Percentiles rank a stretch among this genome's conserved stretches.
Conservation (phyloP, 2,888 invertebrate genomes). For the Cataglyphis albicans region DNA sequence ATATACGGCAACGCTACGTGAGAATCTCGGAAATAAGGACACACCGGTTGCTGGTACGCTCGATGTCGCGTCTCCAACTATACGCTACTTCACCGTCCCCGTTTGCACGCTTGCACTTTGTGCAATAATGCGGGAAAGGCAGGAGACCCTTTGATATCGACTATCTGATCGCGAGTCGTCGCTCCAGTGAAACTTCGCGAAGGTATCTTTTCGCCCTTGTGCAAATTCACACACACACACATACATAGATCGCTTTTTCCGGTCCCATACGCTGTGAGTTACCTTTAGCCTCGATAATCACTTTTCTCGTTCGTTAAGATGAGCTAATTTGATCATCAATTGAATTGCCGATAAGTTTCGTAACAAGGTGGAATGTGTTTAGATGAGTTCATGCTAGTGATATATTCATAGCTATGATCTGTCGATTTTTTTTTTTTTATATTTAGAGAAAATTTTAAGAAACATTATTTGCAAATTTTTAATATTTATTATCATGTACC, state of each 20-base stretch:
- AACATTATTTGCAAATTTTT: neutral
- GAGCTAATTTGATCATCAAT: constrained; percentile 30
- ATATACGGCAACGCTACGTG: constrained; percentile 37
- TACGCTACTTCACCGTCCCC: constrained; percentile 50
- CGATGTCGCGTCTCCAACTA: constrained; percentile 51
- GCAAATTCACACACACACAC: neutral
- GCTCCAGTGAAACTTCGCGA: constrained; percentile 41
- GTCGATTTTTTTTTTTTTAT: constrained; percentile 12
- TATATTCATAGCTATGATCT: constrained; percentile 22
- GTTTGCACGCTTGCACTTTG: constrained; percentile 54
- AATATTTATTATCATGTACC: neutral
- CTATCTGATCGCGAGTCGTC: constrained; percentile 53
- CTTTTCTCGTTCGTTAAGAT: constrained; percentile 12
- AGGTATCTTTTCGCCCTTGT: constrained; percentile 27
- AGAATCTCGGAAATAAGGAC: constrained; percentile 56
- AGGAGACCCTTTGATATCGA: constrained; percentile 59
- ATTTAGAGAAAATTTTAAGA: neutral
- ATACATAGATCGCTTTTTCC: neutral
- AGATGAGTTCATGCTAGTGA: neutral
- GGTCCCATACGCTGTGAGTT: neutral
- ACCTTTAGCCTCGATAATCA: constrained; percentile 11
- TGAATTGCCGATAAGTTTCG: constrained; percentile 11
- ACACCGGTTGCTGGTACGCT: constrained; percentile 54
- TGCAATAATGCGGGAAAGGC: constrained; percentile 57
- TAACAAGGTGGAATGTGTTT: constrained; percentile 1